Conservation (phyloP, 2,113 vertebrate genomes). For the Psophia crepitans region DNA sequence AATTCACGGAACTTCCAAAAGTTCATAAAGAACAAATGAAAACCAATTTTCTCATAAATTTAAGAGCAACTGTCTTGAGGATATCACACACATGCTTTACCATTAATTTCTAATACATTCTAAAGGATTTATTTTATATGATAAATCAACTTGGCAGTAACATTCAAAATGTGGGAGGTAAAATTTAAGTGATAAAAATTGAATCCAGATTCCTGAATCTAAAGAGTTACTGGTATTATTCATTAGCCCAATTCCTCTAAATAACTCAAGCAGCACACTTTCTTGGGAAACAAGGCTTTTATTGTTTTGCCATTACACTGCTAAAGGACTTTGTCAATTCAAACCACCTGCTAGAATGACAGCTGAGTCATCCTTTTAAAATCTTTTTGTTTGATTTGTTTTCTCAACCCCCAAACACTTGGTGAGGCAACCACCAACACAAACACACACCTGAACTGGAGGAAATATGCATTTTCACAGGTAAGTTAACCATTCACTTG, state of each 20-base stretch:
- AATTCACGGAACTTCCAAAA: background rate
- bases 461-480: background rate
- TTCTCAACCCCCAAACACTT: background rate
- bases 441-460: background rate
- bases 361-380: background rate
- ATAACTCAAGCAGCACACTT: background rate
- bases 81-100: background rate
- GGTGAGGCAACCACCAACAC: background rate
- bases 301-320: background rate
- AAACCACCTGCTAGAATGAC: conserved; percentile 10
- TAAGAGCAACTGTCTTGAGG: background rate
- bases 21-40: background rate
- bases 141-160: background rate
- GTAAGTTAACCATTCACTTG: background rate
- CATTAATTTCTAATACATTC: background rate
- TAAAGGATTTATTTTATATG: background rate
- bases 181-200: background rate
- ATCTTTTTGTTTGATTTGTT: background rate
- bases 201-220: background rate
- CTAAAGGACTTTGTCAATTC: conserved; percentile 28
- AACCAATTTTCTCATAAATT: background rate
- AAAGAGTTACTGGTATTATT: background rate
- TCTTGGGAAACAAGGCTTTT: background rate
- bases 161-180: background rate
- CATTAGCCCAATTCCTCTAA: background rate